These are phyloP conservation scores for Dromius quadrimaculatus DNA, from an alignment of 2,888 invertebrate species.

Conservation along the genomic window DNA sequence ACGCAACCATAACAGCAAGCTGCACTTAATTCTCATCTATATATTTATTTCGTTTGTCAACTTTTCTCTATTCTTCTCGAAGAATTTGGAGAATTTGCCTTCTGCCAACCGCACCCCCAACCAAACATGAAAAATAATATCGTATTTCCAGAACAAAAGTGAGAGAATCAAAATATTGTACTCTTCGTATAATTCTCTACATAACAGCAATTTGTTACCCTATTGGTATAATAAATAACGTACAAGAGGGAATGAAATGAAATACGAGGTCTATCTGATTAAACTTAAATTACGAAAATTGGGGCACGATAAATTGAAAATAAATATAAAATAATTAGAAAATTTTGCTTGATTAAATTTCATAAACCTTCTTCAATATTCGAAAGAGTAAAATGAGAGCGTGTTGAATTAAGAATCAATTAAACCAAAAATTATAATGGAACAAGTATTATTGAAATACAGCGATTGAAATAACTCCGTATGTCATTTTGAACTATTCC, in stretches of 20 bases:
- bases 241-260: slow-evolving; percentile 21
- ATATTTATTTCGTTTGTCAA: slow-evolving; percentile 28
- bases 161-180: slow-evolving; percentile 39
- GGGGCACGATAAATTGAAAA: neutral
- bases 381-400: too few relatives aligned
- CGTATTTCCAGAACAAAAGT: slow-evolving; percentile 35
- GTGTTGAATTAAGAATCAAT: too few relatives aligned
- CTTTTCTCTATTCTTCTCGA: slow-evolving; percentile 30
- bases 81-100: slow-evolving; percentile 45
- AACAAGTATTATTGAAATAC: too few relatives aligned
- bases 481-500: too few relatives aligned
- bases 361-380: too few relatives aligned
- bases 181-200: neutral
- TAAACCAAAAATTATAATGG: too few relatives aligned
- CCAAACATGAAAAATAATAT: slow-evolving; percentile 41
- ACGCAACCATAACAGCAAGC: too few relatives aligned
- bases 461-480: too few relatives aligned
- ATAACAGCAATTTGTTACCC: slow-evolving; percentile 44
- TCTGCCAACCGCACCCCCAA: slow-evolving; percentile 29
- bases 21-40: slow-evolving; percentile 19
- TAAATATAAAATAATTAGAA: too few relatives aligned
- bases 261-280: slow-evolving; percentile 28
- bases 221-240: slow-evolving; percentile 42
- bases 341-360: too few relatives aligned
- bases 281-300: neutral